phyloP scores from a whole-genome alignment of 1,140 invertebrate genomes.

The Cotesia typhae region DNA sequence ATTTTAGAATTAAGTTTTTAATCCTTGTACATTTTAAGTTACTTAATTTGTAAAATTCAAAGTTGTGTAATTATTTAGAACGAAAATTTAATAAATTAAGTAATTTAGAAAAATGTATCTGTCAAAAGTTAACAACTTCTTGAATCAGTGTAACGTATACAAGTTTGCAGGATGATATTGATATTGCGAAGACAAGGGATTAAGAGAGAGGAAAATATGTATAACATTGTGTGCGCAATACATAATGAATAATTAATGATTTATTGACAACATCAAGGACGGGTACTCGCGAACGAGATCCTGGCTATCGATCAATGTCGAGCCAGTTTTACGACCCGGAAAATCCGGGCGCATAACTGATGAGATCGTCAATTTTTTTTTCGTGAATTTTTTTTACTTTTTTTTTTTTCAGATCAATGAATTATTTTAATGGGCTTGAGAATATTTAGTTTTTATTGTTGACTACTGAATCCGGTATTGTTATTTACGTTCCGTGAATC shows the following conservation, averaged over 20 bases:
- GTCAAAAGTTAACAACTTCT: no score
- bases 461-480: background rate
- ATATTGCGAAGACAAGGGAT: background rate
- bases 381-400: background rate
- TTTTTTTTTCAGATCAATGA: background rate
- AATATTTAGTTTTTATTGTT: conserved; percentile 6
- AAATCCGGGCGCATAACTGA: conserved; percentile 34
- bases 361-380: conserved; percentile 28
- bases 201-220: conserved; percentile 16
- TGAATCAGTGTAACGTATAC: no score
- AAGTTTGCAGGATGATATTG: no score
- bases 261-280: conserved; percentile 35
- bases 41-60: no score
- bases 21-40: no score
- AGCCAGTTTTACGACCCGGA: conserved; percentile 29
- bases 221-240: conserved; percentile 12
- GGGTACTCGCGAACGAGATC: conserved; percentile 16
- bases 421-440: background rate
- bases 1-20: no score
- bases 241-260: conserved; percentile 43
- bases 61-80: no score
- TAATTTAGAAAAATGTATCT: no score
- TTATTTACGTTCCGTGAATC: no score
- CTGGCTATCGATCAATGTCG: conserved; percentile 31
- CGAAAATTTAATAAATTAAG: no score